phyloP scores from a whole-genome alignment of 2,113 vertebrate genomes.

The Excalfactoria chinensis region DNA sequence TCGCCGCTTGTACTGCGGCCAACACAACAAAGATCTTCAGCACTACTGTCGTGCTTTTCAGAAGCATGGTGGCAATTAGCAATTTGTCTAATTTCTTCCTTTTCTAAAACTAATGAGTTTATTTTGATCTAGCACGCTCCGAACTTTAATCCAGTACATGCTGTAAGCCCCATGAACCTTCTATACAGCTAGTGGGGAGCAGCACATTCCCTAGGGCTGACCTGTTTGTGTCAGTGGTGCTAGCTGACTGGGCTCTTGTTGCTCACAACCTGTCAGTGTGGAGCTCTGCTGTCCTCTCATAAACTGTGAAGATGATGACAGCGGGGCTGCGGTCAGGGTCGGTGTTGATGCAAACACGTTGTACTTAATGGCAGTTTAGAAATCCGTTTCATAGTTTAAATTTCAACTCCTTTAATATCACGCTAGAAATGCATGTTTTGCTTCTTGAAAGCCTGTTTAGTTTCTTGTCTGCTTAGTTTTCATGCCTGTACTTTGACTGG shows the following conservation, averaged over 20 bases:
- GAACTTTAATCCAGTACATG: background rate
- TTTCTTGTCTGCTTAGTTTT: background rate
- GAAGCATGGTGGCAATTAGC: constrained; percentile 1
- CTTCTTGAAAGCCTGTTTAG: background rate
- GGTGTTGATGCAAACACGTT: background rate
- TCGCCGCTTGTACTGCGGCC: background rate
- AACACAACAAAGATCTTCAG: background rate
- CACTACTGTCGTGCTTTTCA: constrained; percentile 7
- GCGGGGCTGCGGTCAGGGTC: background rate
- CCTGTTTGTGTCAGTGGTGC: background rate
- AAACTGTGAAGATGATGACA: background rate
- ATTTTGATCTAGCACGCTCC: background rate
- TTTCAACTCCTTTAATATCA: background rate
- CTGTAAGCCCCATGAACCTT: background rate
- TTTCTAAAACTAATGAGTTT: background rate
- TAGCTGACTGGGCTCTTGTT: background rate
- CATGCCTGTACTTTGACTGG: background rate
- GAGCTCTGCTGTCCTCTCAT: background rate
- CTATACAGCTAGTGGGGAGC: background rate
- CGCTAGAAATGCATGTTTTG: background rate
- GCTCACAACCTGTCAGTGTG: background rate
- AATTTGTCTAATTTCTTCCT: constrained; percentile 1
- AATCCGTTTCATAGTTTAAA: background rate
- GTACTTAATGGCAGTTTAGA: background rate
- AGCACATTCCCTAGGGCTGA: background rate